Evolutionary conservation across 2,113 vertebrate species (phyloP), one percentile per base, ranked within the genome.

Genomic region (Ageneiosus marmoratus): DNA sequence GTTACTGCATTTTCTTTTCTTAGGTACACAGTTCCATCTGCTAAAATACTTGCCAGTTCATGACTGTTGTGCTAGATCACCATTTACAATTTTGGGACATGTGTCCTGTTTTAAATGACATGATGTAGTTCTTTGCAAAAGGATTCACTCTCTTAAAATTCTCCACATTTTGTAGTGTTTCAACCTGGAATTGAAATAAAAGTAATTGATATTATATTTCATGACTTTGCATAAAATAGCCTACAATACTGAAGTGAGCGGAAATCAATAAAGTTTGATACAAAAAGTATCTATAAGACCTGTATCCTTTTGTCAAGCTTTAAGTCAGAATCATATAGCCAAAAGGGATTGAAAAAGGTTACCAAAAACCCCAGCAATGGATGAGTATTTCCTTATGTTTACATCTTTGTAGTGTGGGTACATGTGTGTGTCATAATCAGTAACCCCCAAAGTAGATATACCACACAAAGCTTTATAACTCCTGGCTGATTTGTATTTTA

Each of bases 401-500:
- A 76, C 1, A 2, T 2, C 62, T 34, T 65, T 65, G 60, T 15
- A 37, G 10, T 75, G 7, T 75, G 4, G 27, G 41, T n/a, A 0
- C 29, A 16, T 11, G 18, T 16, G 5, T n/a, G 29, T 46, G 41
- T 37, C 60, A 46, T 67, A 11, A 44, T 60, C 46, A 80, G 37
- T 46, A 56, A 70, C 50, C 56, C 63, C 44, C 27, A 79, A 58
- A 84, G 37, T 20, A n/a, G 77, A 55, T 16, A 77, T 15, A n/a
- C 11, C 5, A 0, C 7, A 32, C 15, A 81, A 84, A 20, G 75
- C 65, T 58, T 53, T 75, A 29, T 11, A 79, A 41, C 67, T 56
- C 55, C 41, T 55, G 77, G 70, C 73, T 79, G 74, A 87, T 87
- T 72, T 13, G 50, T 69, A 84, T 87, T 79, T 82, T 84, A 84